Base-by-base conservation (phyloP, 2,113 vertebrate genomes). In the Rhinogobius similis region DNA sequence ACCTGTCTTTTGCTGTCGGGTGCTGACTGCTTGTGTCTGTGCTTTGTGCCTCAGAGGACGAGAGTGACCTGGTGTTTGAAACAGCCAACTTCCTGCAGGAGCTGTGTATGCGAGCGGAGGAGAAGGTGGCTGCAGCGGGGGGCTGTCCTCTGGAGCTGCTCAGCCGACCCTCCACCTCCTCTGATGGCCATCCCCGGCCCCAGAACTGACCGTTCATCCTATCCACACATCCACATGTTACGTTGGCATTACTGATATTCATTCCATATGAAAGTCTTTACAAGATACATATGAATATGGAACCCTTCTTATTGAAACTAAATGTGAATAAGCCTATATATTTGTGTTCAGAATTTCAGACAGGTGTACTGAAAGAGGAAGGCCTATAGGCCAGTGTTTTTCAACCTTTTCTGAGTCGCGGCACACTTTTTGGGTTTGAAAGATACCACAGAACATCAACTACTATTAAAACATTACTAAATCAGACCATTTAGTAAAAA, bases 61-160 rank as follows among this genome's bases (percentile, higher is more conserved):
- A 80, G 24, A 74, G 44, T 1, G 67, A 85, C 64, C 70, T 86
- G 72, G 75, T 77, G 65, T 68, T 68, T 62, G 86, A 86, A 68
- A 85, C 83, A 0, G 79, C 86, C 52, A 75, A 74, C 78, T 89
- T 88, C 26, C 78, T 88, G 23, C 77, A 87, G 68, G 83, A 86
- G 73, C 70, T 87, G 52, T 87, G 86, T 67, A 52, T 90, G 73
- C 74, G 79, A 10, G 82, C 85, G 0, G 87, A 88, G 64, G 77
- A 88, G 58, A 81, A 81, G 72, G 83, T 75, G 66, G 81, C 75
- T 10, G 81, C 84, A 3, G 82, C 77, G 0, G 87, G 78, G 16
- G 77, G 83, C 11, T 89, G 81, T 23, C 82, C 85, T 14, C 81
- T 73, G 16, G 81, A 87, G 55, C 61, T 84, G 43, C 75, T 80